These are phyloP conservation scores for Cecidostiba fungosa DNA, from an alignment of 2,888 invertebrate genomes.

Conservation along the genomic window DNA sequence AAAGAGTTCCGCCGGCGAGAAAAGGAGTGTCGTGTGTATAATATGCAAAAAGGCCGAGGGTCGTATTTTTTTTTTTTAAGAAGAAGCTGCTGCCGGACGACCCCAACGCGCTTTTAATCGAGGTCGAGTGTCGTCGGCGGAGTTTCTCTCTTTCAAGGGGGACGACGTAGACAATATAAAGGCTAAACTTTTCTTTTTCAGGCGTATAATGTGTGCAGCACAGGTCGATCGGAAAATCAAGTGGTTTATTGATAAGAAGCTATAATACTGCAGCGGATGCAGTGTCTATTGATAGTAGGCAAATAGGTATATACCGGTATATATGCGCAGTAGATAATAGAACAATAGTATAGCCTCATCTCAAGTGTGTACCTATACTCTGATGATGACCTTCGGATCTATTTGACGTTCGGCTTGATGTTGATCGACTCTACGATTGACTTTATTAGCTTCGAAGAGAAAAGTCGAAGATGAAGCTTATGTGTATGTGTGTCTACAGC, in stretches of 20 bases:
- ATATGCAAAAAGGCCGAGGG: conserved; percentile 6
- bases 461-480: not conserved
- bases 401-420: too few species aligned
- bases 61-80: conserved; percentile 28
- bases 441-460: not conserved
- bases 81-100: conserved; percentile 23
- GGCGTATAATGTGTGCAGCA: not conserved
- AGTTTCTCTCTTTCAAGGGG: too few species aligned
- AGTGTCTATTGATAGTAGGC: not conserved
- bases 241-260: not conserved
- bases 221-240: not conserved
- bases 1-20: conserved; percentile 17
- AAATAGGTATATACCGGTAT: not conserved
- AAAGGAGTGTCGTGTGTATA: conserved; percentile 50
- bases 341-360: too few species aligned
- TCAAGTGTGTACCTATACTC: too few species aligned
- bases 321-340: too few species aligned
- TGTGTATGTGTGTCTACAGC: conserved; percentile 71
- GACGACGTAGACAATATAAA: too few species aligned
- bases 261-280: not conserved
- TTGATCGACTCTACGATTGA: too few species aligned
- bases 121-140: conserved; percentile 63
- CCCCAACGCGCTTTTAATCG: conserved; percentile 61
- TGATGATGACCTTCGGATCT: too few species aligned
- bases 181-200: not conserved